Evolutionary conservation across 2,888 invertebrate genomes (phyloP), one percentile per base, ranked within the genome.

Genomic region (Tromatobia lineatoria): DNA sequence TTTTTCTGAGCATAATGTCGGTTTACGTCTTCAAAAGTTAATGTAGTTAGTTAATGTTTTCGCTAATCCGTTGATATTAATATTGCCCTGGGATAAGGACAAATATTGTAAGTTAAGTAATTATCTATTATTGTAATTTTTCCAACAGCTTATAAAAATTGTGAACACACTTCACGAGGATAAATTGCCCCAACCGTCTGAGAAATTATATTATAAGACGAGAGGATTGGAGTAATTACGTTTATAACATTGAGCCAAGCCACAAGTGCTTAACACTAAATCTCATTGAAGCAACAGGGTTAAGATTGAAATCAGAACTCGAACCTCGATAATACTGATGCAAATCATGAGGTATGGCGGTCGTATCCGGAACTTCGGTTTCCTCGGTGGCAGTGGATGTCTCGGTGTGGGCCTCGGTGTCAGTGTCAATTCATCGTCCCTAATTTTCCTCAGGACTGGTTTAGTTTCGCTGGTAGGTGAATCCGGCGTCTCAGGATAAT

Each of bases 301-400:
- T 15, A 29, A 29, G 7, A 25, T 38, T 78, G 3, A 47, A 45
- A 42, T 38, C 3, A 18, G 13, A 57, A 18, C 2, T 61, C 64
- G 13, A 71, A 93, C 93, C 90, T 93, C 93, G 75, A 93, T 90
- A 67, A 93, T 91, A 70, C 93, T 93, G 88, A 93, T 92, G 87
- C 91, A 93, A 75, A 93, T 93, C 93, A 93, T 93, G 76, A 93
- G 91, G 86, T 93, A 93, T 38, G 93, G 93, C 87, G 93, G 91
- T 90, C 92, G 91, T 91, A 93, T 93, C 86, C 92, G 90, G 86
- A 93, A 91, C 88, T 91, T 92, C 15, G 92, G 92, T 86, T 93
- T 93, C 86, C 90, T 89, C 74, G 88, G 86, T 59, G 89, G 88
- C 75, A 88, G 75, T 23, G 90, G 87, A 61, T 91, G 87, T 79